Base-by-base conservation (phyloP, 2,797 vertebrate genomes). In the Eremophila alpestris region DNA sequence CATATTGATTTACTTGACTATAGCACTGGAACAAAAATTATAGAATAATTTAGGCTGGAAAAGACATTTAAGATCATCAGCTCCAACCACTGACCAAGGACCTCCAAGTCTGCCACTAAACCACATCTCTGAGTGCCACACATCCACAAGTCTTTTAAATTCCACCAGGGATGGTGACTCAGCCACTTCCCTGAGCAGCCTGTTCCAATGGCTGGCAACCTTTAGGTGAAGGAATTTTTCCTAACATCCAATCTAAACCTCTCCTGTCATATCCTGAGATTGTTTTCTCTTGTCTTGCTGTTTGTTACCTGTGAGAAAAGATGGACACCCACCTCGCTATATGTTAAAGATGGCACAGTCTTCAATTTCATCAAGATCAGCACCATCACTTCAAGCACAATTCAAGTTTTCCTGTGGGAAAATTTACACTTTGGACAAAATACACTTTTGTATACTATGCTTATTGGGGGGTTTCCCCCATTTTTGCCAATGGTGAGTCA, bases 251-350 rank as follows among this genome's bases (percentile, higher is more conserved):
- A 23, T 36, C 51, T 20, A 32, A 34, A 52, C 3, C 9, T 27
- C 21, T 7, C 8, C 45, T 65, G 23, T 17, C 26, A 46, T 16
- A 54, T 32, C 13, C 13, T 40, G 58, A 65, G 46, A 3, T 36
- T 5, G 7, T 32, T 48, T 65, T 18, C 45, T 32, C 27, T 51
- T 46, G 11, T 45, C 40, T 41, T 46, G 20, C 19, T 58, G 29
- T 40, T 83, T 59, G 30, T 29, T 41, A 65, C 7, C 13, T 21
- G 24, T 24, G 18, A 65, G 59, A 48, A 59, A 52, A 83, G 40
- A 52, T 9, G 0, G 0, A 41, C 46, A 46, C 3, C 34, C 45
- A 36, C 34, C 27, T 65, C 0, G 0, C 16, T 54, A 3, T 21
- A 14, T 24, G 20, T 48, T 34, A 34, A 54, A 75, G 20, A 74